Evolutionary conservation across 2,888 invertebrate genomes (phyloP).

Genomic region (Octonoba sinensis): DNA sequence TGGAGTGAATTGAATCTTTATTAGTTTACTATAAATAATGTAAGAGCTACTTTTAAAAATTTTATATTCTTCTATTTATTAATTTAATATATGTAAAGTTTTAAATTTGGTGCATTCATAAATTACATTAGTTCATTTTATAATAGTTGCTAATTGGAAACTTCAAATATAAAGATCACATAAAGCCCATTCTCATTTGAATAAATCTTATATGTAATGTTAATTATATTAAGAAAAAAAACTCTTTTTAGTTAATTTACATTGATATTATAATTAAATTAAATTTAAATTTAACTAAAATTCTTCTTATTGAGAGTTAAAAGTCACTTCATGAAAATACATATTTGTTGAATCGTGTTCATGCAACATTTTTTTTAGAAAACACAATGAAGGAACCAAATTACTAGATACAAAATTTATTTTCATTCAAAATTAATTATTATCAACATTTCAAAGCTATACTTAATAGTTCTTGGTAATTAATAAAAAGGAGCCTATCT

Average conservation of each 20-base stretch:
- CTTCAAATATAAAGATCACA: background rate
- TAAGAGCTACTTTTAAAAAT: too few species aligned
- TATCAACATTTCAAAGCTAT: too few species aligned
- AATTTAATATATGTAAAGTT: background rate
- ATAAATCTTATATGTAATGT: background rate
- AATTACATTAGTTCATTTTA: too few species aligned
- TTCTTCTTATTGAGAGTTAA: background rate
- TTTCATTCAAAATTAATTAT: too few species aligned
- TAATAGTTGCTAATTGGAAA: background rate
- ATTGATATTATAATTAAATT: conserved; percentile 1
- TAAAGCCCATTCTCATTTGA: background rate
- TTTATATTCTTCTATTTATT: conserved; percentile 1
- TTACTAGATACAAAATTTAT: too few species aligned
- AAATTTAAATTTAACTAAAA: background rate
- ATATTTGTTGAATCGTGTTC: background rate
- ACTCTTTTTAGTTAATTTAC: conserved; percentile 1
- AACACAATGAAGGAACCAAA: too few species aligned
- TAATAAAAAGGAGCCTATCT: background rate
- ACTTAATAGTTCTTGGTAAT: background rate
- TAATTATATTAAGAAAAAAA: conserved; percentile 1
- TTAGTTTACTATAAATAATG: too few species aligned
- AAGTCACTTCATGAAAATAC: background rate
- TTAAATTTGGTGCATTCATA: background rate
- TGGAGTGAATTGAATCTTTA: too few species aligned
- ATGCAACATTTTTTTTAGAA: background rate